Percentiles rank a stretch among this genome's conserved stretches.
These are phyloP conservation scores for Eurosta solidaginis DNA, from an alignment of 1,140 invertebrate species.

Conservation along the genomic window DNA sequence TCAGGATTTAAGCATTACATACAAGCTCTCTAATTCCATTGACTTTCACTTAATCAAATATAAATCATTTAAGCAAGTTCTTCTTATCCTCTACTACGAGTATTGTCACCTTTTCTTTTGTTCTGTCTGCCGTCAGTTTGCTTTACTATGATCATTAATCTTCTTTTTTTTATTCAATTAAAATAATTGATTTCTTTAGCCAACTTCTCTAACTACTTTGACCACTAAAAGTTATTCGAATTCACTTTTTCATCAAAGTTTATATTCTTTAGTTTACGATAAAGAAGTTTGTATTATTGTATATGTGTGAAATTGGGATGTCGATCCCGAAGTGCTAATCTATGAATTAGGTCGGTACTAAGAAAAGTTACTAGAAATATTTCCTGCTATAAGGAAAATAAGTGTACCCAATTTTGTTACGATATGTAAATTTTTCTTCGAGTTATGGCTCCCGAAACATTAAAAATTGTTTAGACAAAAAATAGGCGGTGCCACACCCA, in stretches of 20 bases:
- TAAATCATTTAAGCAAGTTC: neutral
- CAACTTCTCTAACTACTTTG: neutral
- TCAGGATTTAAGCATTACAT: too few relatives aligned
- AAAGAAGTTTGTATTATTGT: neutral
- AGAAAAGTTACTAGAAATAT: too few relatives aligned
- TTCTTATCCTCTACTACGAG: neutral
- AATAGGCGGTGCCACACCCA: too few relatives aligned
- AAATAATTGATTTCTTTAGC: slow-evolving; percentile 5
- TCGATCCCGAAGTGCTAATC: too few relatives aligned
- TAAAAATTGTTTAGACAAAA: too few relatives aligned
- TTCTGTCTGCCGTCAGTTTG: neutral
- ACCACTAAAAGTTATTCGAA: neutral
- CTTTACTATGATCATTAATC: neutral
- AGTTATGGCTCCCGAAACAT: too few relatives aligned
- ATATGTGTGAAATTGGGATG: too few relatives aligned
- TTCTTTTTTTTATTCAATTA: neutral
- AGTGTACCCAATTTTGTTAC: too few relatives aligned
- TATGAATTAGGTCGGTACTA: too few relatives aligned
- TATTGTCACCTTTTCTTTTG: neutral
- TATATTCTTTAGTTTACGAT: neutral
- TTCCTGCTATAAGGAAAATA: too few relatives aligned
- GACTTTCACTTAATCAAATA: neutral
- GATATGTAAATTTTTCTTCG: too few relatives aligned
- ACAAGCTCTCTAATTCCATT: too few relatives aligned
- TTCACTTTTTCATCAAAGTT: neutral